Evolutionary conservation across 2,888 invertebrate genomes (phyloP).

Genomic region (Aradus depressus): DNA sequence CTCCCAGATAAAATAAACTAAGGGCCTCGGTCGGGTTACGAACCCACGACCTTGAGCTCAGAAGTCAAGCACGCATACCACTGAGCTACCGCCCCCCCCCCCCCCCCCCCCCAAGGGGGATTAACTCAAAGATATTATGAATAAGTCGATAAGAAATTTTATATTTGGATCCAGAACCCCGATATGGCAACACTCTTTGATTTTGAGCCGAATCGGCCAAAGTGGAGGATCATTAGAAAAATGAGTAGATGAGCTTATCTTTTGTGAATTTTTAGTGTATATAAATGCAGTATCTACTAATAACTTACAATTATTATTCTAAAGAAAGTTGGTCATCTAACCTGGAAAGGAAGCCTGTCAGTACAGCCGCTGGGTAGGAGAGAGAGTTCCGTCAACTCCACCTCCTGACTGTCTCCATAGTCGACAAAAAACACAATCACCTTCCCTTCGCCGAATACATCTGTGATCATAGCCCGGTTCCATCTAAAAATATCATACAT

Average conservation of each 20-base stretch:
- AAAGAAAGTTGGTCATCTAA: not conserved
- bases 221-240: no score
- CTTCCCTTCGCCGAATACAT: not conserved
- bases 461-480: slow-evolving; percentile 10
- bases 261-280: no score
- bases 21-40: no score
- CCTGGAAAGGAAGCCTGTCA: slow-evolving; percentile 20
- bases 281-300: no score
- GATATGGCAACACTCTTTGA: not conserved
- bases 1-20: no score
- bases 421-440: slow-evolving; percentile 18
- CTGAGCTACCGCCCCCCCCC: no score
- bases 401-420: slow-evolving; percentile 11
- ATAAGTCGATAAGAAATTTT: no score
- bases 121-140: no score
- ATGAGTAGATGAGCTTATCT: no score
- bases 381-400: slow-evolving; percentile 4
- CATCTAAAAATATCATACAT: not conserved
- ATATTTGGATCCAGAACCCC: not conserved
- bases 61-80: no score
- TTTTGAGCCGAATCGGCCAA: not conserved
- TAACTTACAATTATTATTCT: not conserved
- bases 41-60: no score
- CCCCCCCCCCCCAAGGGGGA: no score
- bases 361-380: slow-evolving; percentile 11